Percentiles rank a stretch among this genome's conserved stretches.
phyloP scores from a whole-genome alignment of 1,140 invertebrate genomes.

The Leptinotarsa texana region DNA sequence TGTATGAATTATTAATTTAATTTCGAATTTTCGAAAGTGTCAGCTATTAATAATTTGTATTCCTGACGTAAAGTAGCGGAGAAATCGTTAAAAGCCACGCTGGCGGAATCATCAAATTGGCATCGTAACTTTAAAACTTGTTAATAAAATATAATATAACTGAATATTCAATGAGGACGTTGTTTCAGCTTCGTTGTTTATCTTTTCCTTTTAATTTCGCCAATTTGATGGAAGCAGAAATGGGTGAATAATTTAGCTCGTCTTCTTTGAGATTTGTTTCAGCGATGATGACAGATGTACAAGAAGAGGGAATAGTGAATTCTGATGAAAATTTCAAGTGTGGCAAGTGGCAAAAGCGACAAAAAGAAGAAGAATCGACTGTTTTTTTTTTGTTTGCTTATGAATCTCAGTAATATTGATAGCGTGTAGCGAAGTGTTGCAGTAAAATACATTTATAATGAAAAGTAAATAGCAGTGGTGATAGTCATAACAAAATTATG shows the following conservation, averaged over 20 bases:
- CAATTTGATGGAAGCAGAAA: background rate
- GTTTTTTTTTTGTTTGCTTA: too few relatives aligned
- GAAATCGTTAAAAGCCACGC: constrained; percentile 2
- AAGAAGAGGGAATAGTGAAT: too few relatives aligned
- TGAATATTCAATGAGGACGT: background rate
- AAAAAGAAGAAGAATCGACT: too few relatives aligned
- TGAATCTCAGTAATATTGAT: too few relatives aligned
- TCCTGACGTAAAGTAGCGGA: background rate
- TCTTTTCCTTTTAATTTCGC: constrained; percentile 3
- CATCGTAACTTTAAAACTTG: constrained; percentile 3
- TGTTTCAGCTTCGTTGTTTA: background rate
- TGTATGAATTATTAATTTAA: constrained; percentile 9
- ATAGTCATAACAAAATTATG: too few relatives aligned
- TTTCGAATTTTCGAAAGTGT: background rate
- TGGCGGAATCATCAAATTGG: background rate
- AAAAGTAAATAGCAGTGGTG: too few relatives aligned
- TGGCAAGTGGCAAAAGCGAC: too few relatives aligned
- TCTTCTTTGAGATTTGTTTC: background rate
- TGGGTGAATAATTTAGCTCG: background rate
- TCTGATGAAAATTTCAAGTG: too few relatives aligned
- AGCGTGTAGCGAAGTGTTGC: too few relatives aligned
- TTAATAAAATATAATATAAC: background rate
- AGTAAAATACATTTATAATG: too few relatives aligned
- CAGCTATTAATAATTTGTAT: constrained; percentile 1
- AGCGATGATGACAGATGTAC: background rate